Conservation (phyloP, 1,140 invertebrate genomes). For the Popillia japonica region DNA sequence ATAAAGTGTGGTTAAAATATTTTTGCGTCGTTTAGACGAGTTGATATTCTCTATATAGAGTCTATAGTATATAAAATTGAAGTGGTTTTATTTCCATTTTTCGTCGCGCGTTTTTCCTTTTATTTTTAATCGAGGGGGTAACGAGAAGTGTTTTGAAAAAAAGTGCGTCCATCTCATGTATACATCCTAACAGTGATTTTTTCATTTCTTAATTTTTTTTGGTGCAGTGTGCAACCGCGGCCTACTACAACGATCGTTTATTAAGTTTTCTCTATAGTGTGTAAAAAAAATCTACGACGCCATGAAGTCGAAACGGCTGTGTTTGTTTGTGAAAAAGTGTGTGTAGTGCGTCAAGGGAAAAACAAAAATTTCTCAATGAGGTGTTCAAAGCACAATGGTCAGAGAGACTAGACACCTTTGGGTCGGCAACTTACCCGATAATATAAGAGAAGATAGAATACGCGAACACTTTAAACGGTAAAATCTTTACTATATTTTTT, state of each 20-base stretch:
- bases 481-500: slow-evolving; percentile 47
- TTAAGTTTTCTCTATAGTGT: slow-evolving; percentile 11
- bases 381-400: slow-evolving; percentile 92
- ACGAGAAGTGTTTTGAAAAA: slow-evolving; percentile 19
- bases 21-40: slow-evolving; percentile 3
- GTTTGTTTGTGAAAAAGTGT: slow-evolving; percentile 47
- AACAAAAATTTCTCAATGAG: slow-evolving; percentile 73
- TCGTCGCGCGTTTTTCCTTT: background rate
- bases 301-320: slow-evolving; percentile 56
- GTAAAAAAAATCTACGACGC: slow-evolving; percentile 42
- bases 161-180: slow-evolving; percentile 16
- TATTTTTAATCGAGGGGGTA: background rate
- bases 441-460: slow-evolving; percentile 94
- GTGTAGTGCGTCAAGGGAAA: slow-evolving; percentile 59
- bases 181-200: slow-evolving; percentile 35
- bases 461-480: slow-evolving; percentile 98
- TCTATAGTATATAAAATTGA: too few relatives aligned
- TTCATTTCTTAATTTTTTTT: slow-evolving; percentile 33
- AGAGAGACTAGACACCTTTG: slow-evolving; percentile 99
- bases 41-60: slow-evolving; percentile 14
- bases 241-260: slow-evolving; percentile 28
- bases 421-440: slow-evolving; percentile 99
- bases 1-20: slow-evolving; percentile 33
- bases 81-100: slow-evolving; percentile 30
- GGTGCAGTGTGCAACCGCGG: slow-evolving; percentile 36